Conservation (phyloP, 2,888 invertebrate genomes). For the Napeogenes inachia region DNA sequence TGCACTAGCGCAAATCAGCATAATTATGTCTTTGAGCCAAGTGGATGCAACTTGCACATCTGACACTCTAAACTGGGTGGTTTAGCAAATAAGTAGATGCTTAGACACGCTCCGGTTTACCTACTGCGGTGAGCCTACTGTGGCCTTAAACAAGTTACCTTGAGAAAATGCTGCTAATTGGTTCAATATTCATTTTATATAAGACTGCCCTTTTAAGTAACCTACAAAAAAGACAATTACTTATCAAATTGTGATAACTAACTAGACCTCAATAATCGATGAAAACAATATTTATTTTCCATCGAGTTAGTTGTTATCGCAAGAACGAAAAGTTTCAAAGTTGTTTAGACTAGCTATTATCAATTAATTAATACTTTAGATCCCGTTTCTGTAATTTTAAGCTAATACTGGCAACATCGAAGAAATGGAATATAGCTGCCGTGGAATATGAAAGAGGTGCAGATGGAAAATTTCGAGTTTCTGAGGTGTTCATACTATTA, state of each 20-base stretch:
- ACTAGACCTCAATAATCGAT: neutral
- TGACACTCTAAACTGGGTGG: slow-evolving; percentile 28
- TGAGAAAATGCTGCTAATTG: neutral
- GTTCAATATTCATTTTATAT: neutral
- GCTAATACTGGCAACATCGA: neutral
- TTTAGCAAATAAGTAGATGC: slow-evolving; percentile 30
- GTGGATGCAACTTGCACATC: slow-evolving; percentile 31
- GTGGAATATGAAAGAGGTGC: too few relatives aligned
- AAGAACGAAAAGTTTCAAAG: slow-evolving; percentile 3
- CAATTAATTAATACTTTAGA: slow-evolving; percentile 2
- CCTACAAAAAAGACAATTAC: neutral
- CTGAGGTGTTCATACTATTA: too few relatives aligned
- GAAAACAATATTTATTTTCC: slow-evolving; percentile 1
- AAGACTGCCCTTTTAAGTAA: neutral
- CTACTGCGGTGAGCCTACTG: slow-evolving; percentile 18
- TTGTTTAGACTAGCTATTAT: neutral
- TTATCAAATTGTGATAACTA: neutral
- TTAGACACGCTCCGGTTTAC: slow-evolving; percentile 28
- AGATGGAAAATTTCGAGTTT: too few relatives aligned
- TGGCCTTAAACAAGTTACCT: neutral
- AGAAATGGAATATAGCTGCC: too few relatives aligned
- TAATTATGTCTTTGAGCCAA: slow-evolving; percentile 32
- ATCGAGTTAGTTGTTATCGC: neutral
- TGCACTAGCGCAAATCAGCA: slow-evolving; percentile 29
- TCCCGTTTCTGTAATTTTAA: neutral